These are phyloP conservation scores for Cactoblastis cactorum DNA, from an alignment of 2,888 invertebrate genomes.

Conservation along the genomic window DNA sequence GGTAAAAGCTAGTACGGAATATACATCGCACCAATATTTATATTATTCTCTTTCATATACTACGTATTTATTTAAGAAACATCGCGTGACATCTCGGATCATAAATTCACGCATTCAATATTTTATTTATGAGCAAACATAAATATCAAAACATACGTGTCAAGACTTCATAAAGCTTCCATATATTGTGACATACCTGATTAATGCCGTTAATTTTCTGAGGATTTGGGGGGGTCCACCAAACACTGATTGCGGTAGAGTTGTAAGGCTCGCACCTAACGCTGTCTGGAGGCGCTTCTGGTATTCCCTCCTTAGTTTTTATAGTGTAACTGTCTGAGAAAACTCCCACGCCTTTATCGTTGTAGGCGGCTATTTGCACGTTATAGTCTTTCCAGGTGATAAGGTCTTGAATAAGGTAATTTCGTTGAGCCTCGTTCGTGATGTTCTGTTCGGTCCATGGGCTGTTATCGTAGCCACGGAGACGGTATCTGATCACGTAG, in stretches of 20 bases:
- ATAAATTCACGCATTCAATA: conserved; percentile 3
- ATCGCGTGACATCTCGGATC: neutral
- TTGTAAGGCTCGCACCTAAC: conserved; percentile 88
- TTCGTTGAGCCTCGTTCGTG: conserved; percentile 94
- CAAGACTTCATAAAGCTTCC: neutral
- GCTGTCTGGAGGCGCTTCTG: conserved; percentile 93
- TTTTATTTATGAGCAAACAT: conserved; percentile 7
- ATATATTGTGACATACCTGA: conserved; percentile 78
- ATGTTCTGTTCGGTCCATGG: conserved; percentile 96
- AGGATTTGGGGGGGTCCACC: conserved; percentile 98
- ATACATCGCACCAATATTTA: no score
- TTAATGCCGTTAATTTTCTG: conserved; percentile 99
- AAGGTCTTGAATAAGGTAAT: conserved; percentile 92
- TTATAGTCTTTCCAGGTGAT: conserved; percentile 99
- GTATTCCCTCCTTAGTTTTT: conserved; percentile 97
- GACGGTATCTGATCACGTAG: conserved; percentile 93
- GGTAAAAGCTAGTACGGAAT: no score
- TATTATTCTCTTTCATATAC: no score
- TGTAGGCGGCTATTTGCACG: conserved; percentile 97
- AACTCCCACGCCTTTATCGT: conserved; percentile 96
- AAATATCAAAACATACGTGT: neutral
- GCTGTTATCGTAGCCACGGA: conserved; percentile 94
- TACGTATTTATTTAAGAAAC: neutral
- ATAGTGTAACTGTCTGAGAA: conserved; percentile 95
- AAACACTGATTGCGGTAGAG: conserved; percentile 90